Evolutionary conservation across 2,888 invertebrate genomes (phyloP), one percentile per base, ranked within the genome.

Genomic region (Eulithis testata): DNA sequence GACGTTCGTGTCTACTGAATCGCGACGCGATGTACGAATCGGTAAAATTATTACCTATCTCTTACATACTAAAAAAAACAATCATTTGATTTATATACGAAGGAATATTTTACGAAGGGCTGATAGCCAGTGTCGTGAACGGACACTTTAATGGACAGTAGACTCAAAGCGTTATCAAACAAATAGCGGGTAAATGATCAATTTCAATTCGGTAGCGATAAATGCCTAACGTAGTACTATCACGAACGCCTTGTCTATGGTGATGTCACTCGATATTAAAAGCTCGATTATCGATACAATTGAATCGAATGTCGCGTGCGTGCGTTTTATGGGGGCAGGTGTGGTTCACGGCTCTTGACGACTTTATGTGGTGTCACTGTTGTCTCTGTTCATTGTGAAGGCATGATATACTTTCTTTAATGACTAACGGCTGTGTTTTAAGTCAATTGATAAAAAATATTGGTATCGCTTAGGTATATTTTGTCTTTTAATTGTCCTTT

Each of bases 251-350:
- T 50, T 21, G 53, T 51, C 50, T 54, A 49, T 54, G 45, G 51
- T 56, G 79, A 80, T 72, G 74, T 74, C 75, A 77, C 76, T 77
- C 77, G 81, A 81, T 79, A 81, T 80, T 80, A 81, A 81, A 81
- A 73, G 78, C 70, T 73, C 80, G 81, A 85, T 84, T 85, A 84
- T 87, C 86, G 86, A 87, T 87, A 84, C 79, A 80, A 84, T 86
- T 81, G 84, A 84, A 86, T 88, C 82, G 83, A 83, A 74, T 77
- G 77, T 88, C 84, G 89, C 86, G 88, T 87, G 85, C 76, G 78
- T 74, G 61, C 49, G 54, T 69, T 71, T 73, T 73, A 72, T 70
- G 79, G 78, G 75, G 76, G 84, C 87, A 86, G 88, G 85, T 87
- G 87, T 73, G 76, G 69, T 60, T 65, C 64, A 63, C 63, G 56